These are phyloP conservation scores for Pungitius pungitius DNA, from an alignment of 2,113 vertebrate species.

Conservation along the genomic window DNA sequence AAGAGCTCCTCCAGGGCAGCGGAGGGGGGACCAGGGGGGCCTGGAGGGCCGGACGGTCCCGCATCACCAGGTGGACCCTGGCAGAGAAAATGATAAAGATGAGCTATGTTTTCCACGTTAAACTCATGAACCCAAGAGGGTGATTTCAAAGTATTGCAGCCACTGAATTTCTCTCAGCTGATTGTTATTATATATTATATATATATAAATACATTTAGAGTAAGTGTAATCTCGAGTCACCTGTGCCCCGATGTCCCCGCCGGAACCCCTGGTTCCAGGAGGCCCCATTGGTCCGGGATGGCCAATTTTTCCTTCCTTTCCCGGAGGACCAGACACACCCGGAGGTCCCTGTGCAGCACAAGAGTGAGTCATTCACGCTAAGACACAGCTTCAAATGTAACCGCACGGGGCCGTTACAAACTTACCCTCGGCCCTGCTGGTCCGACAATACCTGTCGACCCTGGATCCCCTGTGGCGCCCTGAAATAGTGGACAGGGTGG, in stretches of 20 bases:
- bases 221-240: constrained; percentile 70
- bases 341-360: constrained; percentile 85
- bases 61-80: constrained; percentile 90
- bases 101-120: neutral
- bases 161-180: neutral
- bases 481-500: constrained; percentile 56
- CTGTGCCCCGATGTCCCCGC: constrained; percentile 92
- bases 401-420: constrained; percentile 8
- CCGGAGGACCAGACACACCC: constrained; percentile 91
- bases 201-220: neutral
- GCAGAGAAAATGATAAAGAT: neutral
- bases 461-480: constrained; percentile 91
- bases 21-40: constrained; percentile 89
- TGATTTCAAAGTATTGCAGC: neutral
- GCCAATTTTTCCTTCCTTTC: constrained; percentile 92
- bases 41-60: constrained; percentile 91
- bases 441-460: constrained; percentile 88
- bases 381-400: too few relatives aligned
- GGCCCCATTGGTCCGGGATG: constrained; percentile 88
- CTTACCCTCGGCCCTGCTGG: constrained; percentile 93
- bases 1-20: constrained; percentile 87
- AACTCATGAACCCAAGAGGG: neutral
- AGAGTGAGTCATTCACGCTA: neutral
- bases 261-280: constrained; percentile 89
- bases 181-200: too few relatives aligned